Conservation (phyloP, 2,888 invertebrate species). For the Cheilosia grossa region DNA sequence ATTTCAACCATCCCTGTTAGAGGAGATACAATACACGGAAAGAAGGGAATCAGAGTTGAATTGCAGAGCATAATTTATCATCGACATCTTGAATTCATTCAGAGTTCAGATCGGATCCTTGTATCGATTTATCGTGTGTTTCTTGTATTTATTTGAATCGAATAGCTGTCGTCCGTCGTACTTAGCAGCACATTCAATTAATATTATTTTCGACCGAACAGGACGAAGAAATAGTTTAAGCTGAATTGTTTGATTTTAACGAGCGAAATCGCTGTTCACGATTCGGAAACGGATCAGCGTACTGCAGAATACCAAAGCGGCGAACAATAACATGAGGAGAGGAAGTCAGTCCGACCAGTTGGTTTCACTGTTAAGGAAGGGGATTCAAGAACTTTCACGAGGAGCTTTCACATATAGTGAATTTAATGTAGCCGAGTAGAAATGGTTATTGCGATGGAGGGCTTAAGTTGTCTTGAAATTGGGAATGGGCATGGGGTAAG, state of each 20-base stretch:
- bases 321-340: slow-evolving; percentile 16
- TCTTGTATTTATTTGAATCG: slow-evolving; percentile 22
- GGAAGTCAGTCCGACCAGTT: not conserved
- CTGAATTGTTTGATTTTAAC: slow-evolving; percentile 50
- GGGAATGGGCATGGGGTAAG: slow-evolving; percentile 6
- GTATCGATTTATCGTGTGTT: slow-evolving; percentile 56
- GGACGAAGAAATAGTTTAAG: slow-evolving; percentile 15
- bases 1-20: slow-evolving; percentile 13
- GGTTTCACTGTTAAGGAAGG: not conserved
- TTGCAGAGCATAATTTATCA: slow-evolving; percentile 57
- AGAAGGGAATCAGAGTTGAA: slow-evolving; percentile 27
- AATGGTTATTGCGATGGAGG: not conserved
- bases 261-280: slow-evolving; percentile 29
- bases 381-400: slow-evolving; percentile 1
- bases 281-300: slow-evolving; percentile 20
- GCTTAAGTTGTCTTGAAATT: not conserved
- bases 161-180: slow-evolving; percentile 3
- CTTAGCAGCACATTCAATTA: slow-evolving; percentile 47
- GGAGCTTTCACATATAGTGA: slow-evolving; percentile 5
- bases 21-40: not conserved
- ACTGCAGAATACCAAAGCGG: slow-evolving; percentile 13
- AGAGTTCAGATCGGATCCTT: slow-evolving; percentile 16
- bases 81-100: slow-evolving; percentile 45
- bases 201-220: slow-evolving; percentile 12
- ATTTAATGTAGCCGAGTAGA: slow-evolving; percentile 12